Evolutionary conservation across 2,888 invertebrate genomes (phyloP).

Genomic region (Lycia hirtaria): DNA sequence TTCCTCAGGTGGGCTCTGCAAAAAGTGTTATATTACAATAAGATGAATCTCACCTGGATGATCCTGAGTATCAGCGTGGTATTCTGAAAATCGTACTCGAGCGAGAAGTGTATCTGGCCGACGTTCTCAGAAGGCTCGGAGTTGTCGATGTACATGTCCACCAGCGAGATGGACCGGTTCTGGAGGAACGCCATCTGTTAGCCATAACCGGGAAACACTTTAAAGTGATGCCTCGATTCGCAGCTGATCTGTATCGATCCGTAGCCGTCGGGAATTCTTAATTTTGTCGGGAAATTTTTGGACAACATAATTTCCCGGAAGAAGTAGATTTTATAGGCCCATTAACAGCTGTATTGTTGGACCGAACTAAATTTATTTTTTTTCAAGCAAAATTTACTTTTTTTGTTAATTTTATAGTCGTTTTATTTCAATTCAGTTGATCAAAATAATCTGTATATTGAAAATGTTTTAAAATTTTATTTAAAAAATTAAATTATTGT

Average conservation of each 20-base stretch:
- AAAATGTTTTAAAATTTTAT: too few species aligned
- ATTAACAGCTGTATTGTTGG: not conserved
- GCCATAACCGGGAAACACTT: slow-evolving; percentile 64
- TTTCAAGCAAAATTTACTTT: not conserved
- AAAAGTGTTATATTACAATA: too few species aligned
- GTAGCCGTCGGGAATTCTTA: slow-evolving; percentile 23
- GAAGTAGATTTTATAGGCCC: not conserved
- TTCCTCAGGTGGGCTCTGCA: too few species aligned
- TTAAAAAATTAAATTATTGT: not conserved
- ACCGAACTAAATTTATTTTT: not conserved
- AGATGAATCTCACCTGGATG: slow-evolving; percentile 92
- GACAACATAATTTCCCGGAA: not conserved
- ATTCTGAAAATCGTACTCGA: slow-evolving; percentile 97
- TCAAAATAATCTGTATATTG: too few species aligned
- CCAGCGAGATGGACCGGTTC: slow-evolving; percentile 95
- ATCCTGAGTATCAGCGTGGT: slow-evolving; percentile 95
- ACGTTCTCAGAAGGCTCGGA: slow-evolving; percentile 97
- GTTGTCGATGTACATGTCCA: slow-evolving; percentile 98
- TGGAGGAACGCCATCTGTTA: slow-evolving; percentile 90
- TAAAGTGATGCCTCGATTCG: slow-evolving; percentile 28
- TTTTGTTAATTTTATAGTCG: not conserved
- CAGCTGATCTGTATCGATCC: slow-evolving; percentile 13
- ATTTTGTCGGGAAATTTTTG: not conserved
- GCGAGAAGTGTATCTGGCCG: slow-evolving; percentile 96
- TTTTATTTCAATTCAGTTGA: too few species aligned